These are phyloP conservation scores for Meles meles DNA, from an alignment of 2,113 vertebrate species.

Conservation along the genomic window DNA sequence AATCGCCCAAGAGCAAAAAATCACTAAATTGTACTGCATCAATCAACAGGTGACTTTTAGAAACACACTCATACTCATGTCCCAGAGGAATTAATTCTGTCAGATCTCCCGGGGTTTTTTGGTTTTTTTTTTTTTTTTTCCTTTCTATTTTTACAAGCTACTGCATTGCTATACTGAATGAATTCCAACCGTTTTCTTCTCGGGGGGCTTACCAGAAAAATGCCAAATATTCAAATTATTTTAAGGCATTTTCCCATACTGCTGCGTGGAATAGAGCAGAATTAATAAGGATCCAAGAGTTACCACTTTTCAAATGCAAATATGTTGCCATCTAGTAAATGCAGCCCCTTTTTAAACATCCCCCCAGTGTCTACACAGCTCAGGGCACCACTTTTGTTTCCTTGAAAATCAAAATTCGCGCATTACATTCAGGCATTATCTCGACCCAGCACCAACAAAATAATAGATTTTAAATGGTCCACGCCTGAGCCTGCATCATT, in stretches of 20 bases:
- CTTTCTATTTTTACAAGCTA: constrained; percentile 82
- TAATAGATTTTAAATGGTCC: neutral
- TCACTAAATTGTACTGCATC: neutral
- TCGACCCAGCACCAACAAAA: constrained; percentile 10
- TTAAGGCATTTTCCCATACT: constrained; percentile 73
- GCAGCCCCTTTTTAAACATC: constrained; percentile 37
- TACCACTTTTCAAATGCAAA: constrained; percentile 78
- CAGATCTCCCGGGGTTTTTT: constrained; percentile 51
- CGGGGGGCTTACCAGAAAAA: constrained; percentile 77
- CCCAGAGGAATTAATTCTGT: constrained; percentile 25
- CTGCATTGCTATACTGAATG: constrained; percentile 81
- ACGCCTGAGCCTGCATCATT: neutral
- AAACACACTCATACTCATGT: neutral
- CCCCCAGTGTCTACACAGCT: constrained; percentile 21
- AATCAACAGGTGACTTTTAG: constrained; percentile 75
- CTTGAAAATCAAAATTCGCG: constrained; percentile 54
- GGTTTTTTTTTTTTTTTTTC: neutral
- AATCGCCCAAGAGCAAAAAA: constrained; percentile 33
- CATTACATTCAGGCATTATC: constrained; percentile 44
- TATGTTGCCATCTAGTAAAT: constrained; percentile 67
- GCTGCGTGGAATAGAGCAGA: constrained; percentile 62
- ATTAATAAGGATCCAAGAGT: constrained; percentile 76
- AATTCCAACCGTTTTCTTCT: constrained; percentile 80
- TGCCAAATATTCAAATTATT: constrained; percentile 81
- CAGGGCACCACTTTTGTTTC: constrained; percentile 51